phyloP scores from a whole-genome alignment of 37 sponge, comb jelly and placozoan genomes.

The Diacarnus erythraeanus region DNA sequence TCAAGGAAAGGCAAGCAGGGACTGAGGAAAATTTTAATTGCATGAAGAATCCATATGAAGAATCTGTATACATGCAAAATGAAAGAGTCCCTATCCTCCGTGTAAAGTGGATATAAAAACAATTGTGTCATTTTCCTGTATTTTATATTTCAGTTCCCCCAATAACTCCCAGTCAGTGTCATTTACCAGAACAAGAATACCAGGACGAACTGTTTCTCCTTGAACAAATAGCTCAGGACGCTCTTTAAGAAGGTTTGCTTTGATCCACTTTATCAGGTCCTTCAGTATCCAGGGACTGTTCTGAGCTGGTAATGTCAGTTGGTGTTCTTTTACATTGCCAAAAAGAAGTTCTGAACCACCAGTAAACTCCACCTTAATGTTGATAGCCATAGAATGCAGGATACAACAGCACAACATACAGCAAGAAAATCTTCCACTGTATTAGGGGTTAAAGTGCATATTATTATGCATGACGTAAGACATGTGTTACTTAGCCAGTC shows the following conservation, averaged over 20 bases:
- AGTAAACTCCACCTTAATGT: conserved; percentile 80
- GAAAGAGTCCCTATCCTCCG: conserved; percentile 76
- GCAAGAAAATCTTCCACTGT: no score
- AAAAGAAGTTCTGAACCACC: conserved; percentile 98
- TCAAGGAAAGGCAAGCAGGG: no score
- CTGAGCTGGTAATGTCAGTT: conserved; percentile 61
- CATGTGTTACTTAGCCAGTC: no score
- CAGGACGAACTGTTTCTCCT: conserved; percentile 87
- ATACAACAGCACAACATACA: no score
- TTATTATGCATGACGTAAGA: no score
- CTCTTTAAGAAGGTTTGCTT: conserved; percentile 87
- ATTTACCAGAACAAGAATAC: conserved; percentile 98
- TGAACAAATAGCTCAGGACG: conserved; percentile 94
- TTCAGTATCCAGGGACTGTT: conserved; percentile 71
- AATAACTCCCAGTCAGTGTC: conserved; percentile 96
- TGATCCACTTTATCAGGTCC: conserved; percentile 81
- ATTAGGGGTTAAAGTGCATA: no score
- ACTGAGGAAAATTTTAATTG: neutral
- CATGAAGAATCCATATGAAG: neutral
- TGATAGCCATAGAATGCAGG: conserved; percentile 25
- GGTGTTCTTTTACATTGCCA: conserved; percentile 80
- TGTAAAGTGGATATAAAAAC: conserved; percentile 98
- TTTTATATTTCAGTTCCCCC: conserved; percentile 84
- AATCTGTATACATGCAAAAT: no score
- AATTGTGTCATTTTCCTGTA: conserved; percentile 78